phyloP scores from a whole-genome alignment of 2,113 vertebrate species.

The Bungarus multicinctus region DNA sequence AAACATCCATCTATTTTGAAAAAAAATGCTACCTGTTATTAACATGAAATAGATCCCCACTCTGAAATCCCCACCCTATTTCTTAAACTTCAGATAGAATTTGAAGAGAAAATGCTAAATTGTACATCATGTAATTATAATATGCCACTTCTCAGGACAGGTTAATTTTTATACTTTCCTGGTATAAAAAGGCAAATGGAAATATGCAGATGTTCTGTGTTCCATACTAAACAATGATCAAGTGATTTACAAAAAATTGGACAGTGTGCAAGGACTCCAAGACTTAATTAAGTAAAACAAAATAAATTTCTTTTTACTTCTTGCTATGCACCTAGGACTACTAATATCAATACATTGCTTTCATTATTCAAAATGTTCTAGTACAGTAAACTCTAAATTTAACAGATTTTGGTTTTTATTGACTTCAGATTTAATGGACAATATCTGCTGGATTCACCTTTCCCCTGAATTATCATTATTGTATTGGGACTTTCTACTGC shows the following conservation, averaged over 20 bases:
- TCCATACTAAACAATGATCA: not conserved
- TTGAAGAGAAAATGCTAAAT: not conserved
- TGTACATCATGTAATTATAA: not conserved
- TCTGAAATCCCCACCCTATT: not conserved
- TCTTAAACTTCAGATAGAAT: not conserved
- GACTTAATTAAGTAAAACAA: not conserved
- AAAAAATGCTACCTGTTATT: not conserved
- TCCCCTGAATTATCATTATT: not conserved
- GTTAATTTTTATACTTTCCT: not conserved
- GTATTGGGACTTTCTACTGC: not conserved
- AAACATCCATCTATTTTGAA: not conserved
- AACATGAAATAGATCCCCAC: not conserved
- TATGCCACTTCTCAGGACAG: not conserved
- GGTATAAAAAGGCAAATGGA: not conserved
- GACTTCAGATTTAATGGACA: not conserved
- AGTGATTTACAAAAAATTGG: not conserved
- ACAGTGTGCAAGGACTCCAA: not conserved
- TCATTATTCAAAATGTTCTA: not conserved
- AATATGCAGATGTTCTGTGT: not conserved
- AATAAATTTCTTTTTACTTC: not conserved
- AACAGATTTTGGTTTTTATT: not conserved
- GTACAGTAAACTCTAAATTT: not conserved
- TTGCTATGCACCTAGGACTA: not conserved
- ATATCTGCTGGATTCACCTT: not conserved
- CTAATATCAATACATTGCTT: not conserved